Conservation (phyloP, 2,113 vertebrate species). For the Noturus placidus region DNA sequence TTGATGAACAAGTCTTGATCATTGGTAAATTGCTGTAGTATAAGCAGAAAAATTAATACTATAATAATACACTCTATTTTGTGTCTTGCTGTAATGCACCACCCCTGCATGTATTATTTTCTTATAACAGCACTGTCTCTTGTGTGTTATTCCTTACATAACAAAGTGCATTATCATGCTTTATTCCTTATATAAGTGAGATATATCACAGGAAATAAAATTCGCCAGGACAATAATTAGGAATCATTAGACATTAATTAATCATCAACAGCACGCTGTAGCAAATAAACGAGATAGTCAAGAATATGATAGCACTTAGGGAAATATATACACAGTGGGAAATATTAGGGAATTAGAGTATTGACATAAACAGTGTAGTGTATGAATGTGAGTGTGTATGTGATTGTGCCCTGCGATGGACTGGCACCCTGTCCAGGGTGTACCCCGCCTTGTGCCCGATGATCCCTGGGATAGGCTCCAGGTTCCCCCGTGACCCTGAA, state of each 20-base stretch:
- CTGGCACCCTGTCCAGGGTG: no score
- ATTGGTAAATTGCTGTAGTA: conserved; percentile 4
- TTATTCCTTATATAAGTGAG: neutral
- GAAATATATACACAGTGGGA: neutral
- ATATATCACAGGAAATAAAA: neutral
- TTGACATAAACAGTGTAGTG: neutral
- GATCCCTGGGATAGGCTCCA: no score
- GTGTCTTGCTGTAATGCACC: neutral
- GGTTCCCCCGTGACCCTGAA: no score
- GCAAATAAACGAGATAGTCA: neutral
- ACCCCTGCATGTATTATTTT: neutral
- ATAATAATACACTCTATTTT: neutral
- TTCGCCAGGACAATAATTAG: neutral
- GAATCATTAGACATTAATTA: neutral
- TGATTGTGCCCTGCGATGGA: no score
- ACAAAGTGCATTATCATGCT: neutral
- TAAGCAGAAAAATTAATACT: neutral
- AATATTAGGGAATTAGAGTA: neutral
- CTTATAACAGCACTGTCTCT: neutral
- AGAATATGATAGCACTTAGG: neutral
- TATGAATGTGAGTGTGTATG: no score
- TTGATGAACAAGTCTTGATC: neutral
- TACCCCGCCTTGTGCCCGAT: no score
- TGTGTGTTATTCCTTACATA: neutral
- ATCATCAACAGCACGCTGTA: neutral